Evolutionary conservation across 2,797 vertebrate species (phyloP), one percentile per base, ranked within the genome.

Genomic region (Pelobates cultripes): DNA sequence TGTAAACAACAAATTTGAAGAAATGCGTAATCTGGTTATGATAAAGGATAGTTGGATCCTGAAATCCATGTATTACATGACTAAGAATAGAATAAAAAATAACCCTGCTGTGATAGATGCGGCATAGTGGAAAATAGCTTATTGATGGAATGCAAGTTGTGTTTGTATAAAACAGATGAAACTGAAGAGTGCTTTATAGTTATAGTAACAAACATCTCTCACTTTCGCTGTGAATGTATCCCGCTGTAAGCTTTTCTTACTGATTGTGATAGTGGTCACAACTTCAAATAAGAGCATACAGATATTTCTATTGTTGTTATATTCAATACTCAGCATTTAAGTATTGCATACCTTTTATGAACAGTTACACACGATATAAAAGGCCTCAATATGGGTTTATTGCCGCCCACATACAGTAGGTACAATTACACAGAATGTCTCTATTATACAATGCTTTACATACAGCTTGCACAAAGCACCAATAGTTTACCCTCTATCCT

Each of bases 1-100:
- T 55, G 8, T 41, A 13, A 5, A 47, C 12, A 73, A 73, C 47
- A 60, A 15, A 57, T 60, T 74, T 43, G 55, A 74, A n/a, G 41
- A 60, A n/a, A 60, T 74, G 76, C 40, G 15, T 60, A 53, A 78
- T 70, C 68, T 60, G 53, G 42, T 70, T 70, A 57, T 70, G 67
- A 60, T 70, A 70, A 70, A 57, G 42, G 67, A 55, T 60, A 78
- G 28, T 44, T 61, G 41, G 63, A 15, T 70, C 42, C 3, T 70
- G 67, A 78, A 78, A 78, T 61, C 17, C 43, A 45, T 69, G 66
- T 78, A 61, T 70, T 70, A 70, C 68, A 70, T 70, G 76, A 55
- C 66, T 43, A 77, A 69, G 66, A 43, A 70, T 53, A 44, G 47
- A 13, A 17, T 70, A 43, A 14, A 40, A 70, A 68, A 51, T 60